Evolutionary conservation across 1,140 invertebrate species (phyloP).

Genomic region (Belonocnema kinseyi): DNA sequence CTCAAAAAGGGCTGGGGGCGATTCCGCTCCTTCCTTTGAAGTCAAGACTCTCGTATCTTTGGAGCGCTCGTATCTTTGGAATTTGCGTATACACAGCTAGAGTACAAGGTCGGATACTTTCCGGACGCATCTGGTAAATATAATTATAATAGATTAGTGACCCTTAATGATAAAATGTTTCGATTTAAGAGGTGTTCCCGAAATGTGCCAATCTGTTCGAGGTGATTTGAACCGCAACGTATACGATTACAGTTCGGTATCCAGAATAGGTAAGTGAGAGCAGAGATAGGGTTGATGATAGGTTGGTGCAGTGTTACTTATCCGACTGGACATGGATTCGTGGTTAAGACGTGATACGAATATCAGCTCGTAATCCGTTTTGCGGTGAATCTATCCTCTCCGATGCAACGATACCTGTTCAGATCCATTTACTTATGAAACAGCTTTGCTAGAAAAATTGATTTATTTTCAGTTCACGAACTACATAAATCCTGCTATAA

Average conservation of each 20-base stretch:
- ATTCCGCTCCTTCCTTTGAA: no score
- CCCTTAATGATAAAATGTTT: no score
- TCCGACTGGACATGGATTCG: slow-evolving; percentile 44
- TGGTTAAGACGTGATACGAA: slow-evolving; percentile 47
- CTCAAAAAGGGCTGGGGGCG: no score
- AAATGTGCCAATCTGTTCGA: not conserved
- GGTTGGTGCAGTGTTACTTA: not conserved
- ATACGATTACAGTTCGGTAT: slow-evolving; percentile 1
- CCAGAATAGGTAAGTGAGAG: not conserved
- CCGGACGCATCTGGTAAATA: no score
- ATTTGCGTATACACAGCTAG: no score
- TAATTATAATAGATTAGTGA: no score
- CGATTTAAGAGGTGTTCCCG: not conserved
- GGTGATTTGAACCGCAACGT: not conserved
- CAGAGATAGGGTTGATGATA: slow-evolving; percentile 3
- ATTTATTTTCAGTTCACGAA: slow-evolving; percentile 8
- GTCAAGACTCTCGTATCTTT: no score
- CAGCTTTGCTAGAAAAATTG: slow-evolving; percentile 5
- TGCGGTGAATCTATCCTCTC: slow-evolving; percentile 6
- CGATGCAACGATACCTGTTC: not conserved
- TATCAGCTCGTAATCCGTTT: slow-evolving; percentile 38
- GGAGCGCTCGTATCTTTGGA: no score
- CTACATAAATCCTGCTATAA: not conserved
- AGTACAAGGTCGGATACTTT: no score
- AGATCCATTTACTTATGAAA: slow-evolving; percentile 17